Conservation (phyloP, 2,888 invertebrate species). For the Phengaris arion region DNA sequence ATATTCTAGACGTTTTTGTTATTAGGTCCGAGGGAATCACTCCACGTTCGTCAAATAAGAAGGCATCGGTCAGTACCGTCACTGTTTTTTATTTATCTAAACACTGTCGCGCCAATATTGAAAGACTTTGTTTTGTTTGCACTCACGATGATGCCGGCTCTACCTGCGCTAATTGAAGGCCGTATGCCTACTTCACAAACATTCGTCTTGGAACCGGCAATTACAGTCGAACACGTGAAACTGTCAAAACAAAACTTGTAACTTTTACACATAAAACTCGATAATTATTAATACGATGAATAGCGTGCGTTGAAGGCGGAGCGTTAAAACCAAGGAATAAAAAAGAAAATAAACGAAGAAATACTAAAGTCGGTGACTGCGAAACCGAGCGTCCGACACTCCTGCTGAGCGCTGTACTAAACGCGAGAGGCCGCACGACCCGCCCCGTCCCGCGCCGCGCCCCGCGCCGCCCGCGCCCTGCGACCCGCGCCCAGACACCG, state of each 20-base stretch:
- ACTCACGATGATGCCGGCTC: conserved; percentile 65
- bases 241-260: conserved; percentile 71
- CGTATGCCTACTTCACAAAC: conserved; percentile 66
- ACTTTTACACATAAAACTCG: conserved; percentile 57
- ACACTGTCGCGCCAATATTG: conserved; percentile 22
- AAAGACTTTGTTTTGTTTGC: conserved; percentile 44
- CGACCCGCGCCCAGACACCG: conserved; percentile 63
- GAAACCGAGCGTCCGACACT: conserved; percentile 78
- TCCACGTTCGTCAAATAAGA: conserved; percentile 16
- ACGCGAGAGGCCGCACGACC: conserved; percentile 71
- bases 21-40: conserved; percentile 50
- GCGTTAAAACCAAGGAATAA: conserved; percentile 77
- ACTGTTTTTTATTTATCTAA: conserved; percentile 19
- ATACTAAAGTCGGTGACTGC: conserved; percentile 73
- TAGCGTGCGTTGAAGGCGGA: conserved; percentile 53
- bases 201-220: conserved; percentile 76
- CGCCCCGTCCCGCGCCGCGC: conserved; percentile 60
- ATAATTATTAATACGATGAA: conserved; percentile 61
- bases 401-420: conserved; percentile 79
- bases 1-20: conserved; percentile 31
- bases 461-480: conserved; percentile 59
- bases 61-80: conserved; percentile 46
- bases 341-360: conserved; percentile 80
- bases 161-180: conserved; percentile 71
- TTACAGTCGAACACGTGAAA: conserved; percentile 72